Conservation (phyloP, 2,888 invertebrate genomes). For the Lithophane ornitopus region DNA sequence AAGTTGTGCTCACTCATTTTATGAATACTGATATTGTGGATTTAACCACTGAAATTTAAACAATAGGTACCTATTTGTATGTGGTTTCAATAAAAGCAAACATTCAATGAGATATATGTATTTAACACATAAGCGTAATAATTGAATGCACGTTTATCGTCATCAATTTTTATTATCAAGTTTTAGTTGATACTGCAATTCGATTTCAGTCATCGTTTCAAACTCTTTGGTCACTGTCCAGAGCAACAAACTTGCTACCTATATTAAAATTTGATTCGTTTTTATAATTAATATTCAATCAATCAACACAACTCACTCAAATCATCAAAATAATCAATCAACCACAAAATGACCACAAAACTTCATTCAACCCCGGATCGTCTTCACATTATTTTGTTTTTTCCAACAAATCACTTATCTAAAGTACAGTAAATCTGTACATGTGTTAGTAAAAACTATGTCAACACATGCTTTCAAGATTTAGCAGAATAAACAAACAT, state of each 20-base stretch:
- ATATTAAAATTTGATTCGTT: not conserved
- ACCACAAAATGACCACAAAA: constrained; percentile 17
- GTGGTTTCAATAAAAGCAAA: constrained; percentile 13
- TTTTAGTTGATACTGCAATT: not conserved
- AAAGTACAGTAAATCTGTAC: constrained; percentile 1
- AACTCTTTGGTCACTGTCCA: not conserved
- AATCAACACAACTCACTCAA: constrained; percentile 15
- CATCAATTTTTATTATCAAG: not conserved
- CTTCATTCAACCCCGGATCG: constrained; percentile 37
- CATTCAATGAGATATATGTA: not conserved
- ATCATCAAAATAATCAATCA: constrained; percentile 18
- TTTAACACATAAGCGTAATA: not conserved
- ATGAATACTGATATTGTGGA: not conserved
- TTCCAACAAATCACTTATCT: constrained; percentile 14
- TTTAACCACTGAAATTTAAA: not conserved
- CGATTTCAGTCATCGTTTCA: not conserved
- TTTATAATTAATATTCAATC: not conserved
- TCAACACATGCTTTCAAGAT: constrained; percentile 30
- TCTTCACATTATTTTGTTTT: constrained; percentile 21
- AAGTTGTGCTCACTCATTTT: not conserved
- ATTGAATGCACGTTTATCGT: not conserved
- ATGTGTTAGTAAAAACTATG: constrained; percentile 26
- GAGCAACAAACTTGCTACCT: not conserved
- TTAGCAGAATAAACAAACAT: constrained; percentile 38
- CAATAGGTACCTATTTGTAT: not conserved